These are phyloP conservation scores for Progne subis DNA, from an alignment of 2,113 vertebrate species.

Conservation along the genomic window DNA sequence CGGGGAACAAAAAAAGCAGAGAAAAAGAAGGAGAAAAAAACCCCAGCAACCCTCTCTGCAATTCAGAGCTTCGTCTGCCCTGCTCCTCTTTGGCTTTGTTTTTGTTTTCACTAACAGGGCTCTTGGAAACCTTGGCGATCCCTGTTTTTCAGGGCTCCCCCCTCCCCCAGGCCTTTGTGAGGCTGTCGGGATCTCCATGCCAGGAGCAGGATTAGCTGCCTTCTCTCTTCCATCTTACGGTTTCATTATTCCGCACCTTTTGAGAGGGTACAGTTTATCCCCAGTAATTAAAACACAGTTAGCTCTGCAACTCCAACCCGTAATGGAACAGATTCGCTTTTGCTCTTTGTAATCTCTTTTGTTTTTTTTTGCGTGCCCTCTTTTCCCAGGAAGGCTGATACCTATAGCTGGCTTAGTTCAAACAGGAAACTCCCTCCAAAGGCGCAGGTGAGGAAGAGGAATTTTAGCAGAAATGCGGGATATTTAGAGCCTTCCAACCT, in stretches of 20 bases:
- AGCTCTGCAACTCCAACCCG: slow-evolving; percentile 12
- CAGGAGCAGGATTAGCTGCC: slow-evolving; percentile 61
- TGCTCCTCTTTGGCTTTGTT: slow-evolving; percentile 21
- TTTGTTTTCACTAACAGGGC: slow-evolving; percentile 46
- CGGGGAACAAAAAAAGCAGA: background rate
- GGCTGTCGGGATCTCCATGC: slow-evolving; percentile 22
- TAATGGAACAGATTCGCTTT: slow-evolving; percentile 34
- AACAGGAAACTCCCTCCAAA: background rate
- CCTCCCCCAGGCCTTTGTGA: slow-evolving; percentile 53
- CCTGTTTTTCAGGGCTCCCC: background rate
- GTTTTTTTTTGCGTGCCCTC: background rate
- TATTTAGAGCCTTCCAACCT: background rate
- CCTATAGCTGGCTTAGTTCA: background rate
- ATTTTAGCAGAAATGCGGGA: background rate
- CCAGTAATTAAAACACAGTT: slow-evolving; percentile 50
- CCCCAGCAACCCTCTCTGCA: background rate
- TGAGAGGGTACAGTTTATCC: slow-evolving; percentile 65
- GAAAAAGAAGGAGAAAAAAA: background rate
- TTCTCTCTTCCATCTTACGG: slow-evolving; percentile 50
- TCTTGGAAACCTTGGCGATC: slow-evolving; percentile 64
- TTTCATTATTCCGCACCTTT: slow-evolving; percentile 51
- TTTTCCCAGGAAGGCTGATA: background rate
- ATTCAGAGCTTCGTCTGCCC: background rate
- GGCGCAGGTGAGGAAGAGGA: background rate
- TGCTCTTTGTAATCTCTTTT: slow-evolving; percentile 16